Conservation (phyloP, 1,140 invertebrate species). For the Sycophila sp. region DNA sequence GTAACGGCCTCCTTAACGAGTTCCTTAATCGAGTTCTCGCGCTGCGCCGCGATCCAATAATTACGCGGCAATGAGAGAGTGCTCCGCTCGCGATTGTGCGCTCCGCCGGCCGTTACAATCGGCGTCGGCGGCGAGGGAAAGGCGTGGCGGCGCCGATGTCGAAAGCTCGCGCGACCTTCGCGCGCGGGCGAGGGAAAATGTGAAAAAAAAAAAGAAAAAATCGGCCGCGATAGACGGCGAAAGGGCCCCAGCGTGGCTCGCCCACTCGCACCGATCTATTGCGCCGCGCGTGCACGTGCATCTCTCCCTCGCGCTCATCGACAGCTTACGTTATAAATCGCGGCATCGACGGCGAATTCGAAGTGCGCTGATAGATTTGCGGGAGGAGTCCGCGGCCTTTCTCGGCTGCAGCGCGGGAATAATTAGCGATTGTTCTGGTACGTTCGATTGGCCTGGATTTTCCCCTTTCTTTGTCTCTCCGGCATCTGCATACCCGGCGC, state of each 20-base stretch:
- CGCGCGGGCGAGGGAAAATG: neutral
- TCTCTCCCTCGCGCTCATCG: neutral
- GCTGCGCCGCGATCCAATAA: neutral
- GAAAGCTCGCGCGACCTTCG: constrained; percentile 22
- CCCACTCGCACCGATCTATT: neutral
- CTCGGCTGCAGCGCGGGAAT: constrained; percentile 5
- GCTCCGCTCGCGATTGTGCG: neutral
- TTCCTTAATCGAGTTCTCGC: constrained; percentile 14
- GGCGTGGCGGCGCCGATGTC: constrained; percentile 20
- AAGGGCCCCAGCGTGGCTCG: neutral
- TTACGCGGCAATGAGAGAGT: too few species aligned
- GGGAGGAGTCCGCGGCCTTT: neutral
- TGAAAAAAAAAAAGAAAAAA: neutral
- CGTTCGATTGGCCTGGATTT: neutral
- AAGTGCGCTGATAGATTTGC: neutral
- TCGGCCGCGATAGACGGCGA: neutral
- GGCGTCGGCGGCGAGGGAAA: neutral
- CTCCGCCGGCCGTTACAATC: constrained; percentile 5
- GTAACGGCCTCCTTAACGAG: constrained; percentile 14
- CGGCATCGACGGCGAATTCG: too few species aligned
- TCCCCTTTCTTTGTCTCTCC: neutral
- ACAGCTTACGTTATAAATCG: too few species aligned
- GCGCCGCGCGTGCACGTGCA: neutral
- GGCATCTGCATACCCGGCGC: neutral
- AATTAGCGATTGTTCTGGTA: constrained; percentile 15